Evolutionary conservation across 2,113 vertebrate genomes (phyloP).

Genomic region (Calyptomena viridis): DNA sequence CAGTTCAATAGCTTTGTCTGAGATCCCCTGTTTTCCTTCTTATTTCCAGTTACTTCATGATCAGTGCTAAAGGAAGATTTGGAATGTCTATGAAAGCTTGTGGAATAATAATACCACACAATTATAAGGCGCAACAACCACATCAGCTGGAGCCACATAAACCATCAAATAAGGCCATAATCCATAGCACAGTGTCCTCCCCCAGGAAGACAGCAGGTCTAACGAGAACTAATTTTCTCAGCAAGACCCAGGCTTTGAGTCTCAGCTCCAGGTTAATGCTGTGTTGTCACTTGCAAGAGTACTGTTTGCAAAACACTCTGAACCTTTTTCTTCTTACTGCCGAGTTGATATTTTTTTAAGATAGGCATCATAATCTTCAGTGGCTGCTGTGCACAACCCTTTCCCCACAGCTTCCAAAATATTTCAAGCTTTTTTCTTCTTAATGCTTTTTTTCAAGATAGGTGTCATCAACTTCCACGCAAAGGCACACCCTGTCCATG

Average conservation of each 20-base stretch:
- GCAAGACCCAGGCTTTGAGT: background rate
- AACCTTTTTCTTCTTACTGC: background rate
- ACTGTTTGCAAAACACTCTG: background rate
- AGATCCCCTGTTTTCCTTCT: background rate
- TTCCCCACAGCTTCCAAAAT: background rate
- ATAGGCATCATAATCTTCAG: background rate
- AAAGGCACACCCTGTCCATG: background rate
- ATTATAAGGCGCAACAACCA: background rate
- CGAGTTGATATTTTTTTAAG: background rate
- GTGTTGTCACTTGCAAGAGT: background rate
- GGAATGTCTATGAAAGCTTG: background rate
- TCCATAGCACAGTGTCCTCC: background rate
- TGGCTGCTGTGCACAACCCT: background rate
- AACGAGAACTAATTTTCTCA: background rate
- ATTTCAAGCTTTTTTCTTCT: background rate
- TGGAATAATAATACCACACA: background rate
- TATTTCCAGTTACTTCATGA: background rate
- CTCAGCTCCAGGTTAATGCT: background rate
- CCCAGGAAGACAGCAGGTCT: background rate
- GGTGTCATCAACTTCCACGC: accelerated
- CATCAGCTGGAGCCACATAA: background rate
- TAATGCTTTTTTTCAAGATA: background rate
- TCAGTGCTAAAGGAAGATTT: background rate
- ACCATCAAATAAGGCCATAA: background rate
- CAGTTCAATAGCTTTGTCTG: background rate